Evolutionary conservation across 2,888 invertebrate genomes (phyloP).

Genomic region (Sesia apiformis): DNA sequence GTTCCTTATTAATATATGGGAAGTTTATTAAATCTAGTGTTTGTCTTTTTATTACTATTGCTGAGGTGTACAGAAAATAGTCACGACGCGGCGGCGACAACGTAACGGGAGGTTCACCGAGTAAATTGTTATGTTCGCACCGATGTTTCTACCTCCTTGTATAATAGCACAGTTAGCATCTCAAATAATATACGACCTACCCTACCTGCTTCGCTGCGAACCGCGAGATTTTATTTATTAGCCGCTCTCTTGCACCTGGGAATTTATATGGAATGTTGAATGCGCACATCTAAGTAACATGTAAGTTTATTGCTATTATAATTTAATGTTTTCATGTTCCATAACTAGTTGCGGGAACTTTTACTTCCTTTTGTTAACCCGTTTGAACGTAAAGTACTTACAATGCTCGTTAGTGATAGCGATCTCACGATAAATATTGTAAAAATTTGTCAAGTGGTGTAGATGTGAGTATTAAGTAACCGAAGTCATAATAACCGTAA

Average conservation of each 20-base stretch:
- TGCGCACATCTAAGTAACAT: not conserved
- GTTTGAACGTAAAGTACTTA: conserved; percentile 27
- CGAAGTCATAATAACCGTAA: too few species aligned
- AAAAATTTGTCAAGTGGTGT: conserved; percentile 3
- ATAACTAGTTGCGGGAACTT: conserved; percentile 20
- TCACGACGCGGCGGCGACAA: conserved; percentile 42
- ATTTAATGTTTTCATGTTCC: conserved; percentile 4
- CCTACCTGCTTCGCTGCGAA: not conserved
- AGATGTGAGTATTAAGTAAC: not conserved
- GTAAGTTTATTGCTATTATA: not conserved
- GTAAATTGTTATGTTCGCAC: conserved; percentile 27
- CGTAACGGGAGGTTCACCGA: conserved; percentile 48
- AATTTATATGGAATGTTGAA: too few species aligned
- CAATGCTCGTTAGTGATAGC: conserved; percentile 27
- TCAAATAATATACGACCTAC: not conserved
- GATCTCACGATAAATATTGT: conserved; percentile 29
- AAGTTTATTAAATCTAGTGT: conserved; percentile 36
- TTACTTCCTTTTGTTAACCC: conserved; percentile 26
- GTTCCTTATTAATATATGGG: conserved; percentile 26
- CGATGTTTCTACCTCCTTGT: conserved; percentile 30
- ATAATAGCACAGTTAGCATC: not conserved
- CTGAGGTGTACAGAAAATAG: conserved; percentile 33
- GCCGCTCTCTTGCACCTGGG: too few species aligned
- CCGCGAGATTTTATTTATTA: too few species aligned
- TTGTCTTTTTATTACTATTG: conserved; percentile 51